Evolutionary conservation across 2,888 invertebrate species (phyloP), one percentile per base, ranked within the genome.

Genomic region (Tipula helvola): DNA sequence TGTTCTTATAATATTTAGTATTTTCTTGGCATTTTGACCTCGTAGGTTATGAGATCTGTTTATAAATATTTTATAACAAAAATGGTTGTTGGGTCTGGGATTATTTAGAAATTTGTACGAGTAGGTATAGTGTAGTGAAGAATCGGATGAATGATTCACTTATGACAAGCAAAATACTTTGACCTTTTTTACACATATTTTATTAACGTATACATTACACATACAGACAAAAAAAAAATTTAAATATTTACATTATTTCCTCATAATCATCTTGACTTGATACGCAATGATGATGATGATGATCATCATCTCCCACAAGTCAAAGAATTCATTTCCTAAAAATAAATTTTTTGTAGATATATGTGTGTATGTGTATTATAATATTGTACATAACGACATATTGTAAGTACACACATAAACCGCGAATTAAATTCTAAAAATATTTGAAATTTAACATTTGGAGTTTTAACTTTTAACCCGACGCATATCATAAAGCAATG

Each of bases 11-110:
- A 71, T 71, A 71, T 71, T 71, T 28, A 71, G 71, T 71, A 71
- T 71, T 71, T 71, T 71, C 71, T 71, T 71, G 71, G 71, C 71
- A 71, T 71, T 71, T 71, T 71, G 71, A 71, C 71, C 71, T 71
- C 71, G 71, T 71, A 71, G 71, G 71, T 71, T 71, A 71, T 71
- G 71, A 18, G 71, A 71, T 71, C 71, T 71, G 71, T 71, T 71
- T 71, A 71, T 71, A 28, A 28, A 28, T 28, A 28, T 71, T 10
- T 8, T 71, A 28, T 28, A 57, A 71, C 71, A 71, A 71, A 71
- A 57, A 57, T 71, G 1, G n/a, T 52, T 2, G 71, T 71, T 28
- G 10, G 71, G 12, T 71, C 71, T 71, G 71, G 28, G 71, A 71
- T 71, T 71, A 71, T 71, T 71, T 71, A 71, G 71, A 71, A 28